Conservation (phyloP, 2,797 vertebrate genomes). For the Morelia viridis region DNA sequence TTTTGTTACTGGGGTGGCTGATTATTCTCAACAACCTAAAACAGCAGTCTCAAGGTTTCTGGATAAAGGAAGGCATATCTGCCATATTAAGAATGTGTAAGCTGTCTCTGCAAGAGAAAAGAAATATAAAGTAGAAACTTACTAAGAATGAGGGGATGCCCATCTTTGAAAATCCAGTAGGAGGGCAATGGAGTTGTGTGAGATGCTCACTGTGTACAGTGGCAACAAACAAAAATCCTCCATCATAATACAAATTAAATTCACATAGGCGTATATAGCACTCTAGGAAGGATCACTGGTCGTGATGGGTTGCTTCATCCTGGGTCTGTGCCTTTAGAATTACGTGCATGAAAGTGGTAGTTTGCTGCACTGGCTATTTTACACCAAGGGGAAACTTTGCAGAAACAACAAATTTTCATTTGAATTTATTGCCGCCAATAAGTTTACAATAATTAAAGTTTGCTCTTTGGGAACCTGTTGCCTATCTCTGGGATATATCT, state of each 20-base stretch:
- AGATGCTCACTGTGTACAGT: neutral
- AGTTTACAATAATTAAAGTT: neutral
- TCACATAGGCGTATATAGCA: neutral
- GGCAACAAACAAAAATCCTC: neutral
- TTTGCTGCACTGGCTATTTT: neutral
- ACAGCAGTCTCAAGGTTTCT: neutral
- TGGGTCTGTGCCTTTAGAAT: neutral
- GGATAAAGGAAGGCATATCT: neutral
- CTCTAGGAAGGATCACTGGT: neutral
- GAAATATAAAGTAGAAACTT: neutral
- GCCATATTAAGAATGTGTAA: neutral
- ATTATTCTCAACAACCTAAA: neutral
- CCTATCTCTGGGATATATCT: neutral
- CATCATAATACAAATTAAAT: neutral
- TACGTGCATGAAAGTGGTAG: neutral
- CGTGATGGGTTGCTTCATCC: neutral
- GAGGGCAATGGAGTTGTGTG: neutral
- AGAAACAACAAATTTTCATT: neutral
- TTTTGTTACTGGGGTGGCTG: neutral
- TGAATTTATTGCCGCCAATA: neutral
- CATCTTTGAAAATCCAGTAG: neutral
- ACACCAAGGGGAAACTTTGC: neutral
- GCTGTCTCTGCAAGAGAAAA: neutral
- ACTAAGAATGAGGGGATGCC: neutral
- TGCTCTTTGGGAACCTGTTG: neutral